These are phyloP conservation scores for Helobdella robusta DNA, from an alignment of 2,888 invertebrate genomes.

Conservation along the genomic window DNA sequence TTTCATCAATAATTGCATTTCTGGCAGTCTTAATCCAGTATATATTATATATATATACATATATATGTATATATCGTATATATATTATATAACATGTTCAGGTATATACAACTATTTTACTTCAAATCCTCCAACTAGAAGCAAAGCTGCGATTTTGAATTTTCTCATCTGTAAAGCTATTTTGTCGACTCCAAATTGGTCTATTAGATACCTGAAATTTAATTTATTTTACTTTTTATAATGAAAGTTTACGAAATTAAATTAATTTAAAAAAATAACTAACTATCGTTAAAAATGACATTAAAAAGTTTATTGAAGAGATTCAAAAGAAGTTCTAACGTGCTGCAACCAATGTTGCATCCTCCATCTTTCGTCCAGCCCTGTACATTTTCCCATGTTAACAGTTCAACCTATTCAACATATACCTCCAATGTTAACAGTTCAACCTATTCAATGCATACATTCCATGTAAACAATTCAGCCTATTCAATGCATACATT, in stretches of 20 bases:
- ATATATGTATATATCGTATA: too few species aligned
- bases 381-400: conserved; percentile 78
- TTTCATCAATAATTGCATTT: too few species aligned
- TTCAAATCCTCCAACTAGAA: conserved; percentile 82
- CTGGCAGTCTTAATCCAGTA: too few species aligned
- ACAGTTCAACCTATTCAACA: conserved; percentile 55
- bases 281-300: too few species aligned
- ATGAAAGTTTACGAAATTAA: conserved; percentile 53
- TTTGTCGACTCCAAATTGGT: conserved; percentile 56
- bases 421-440: too few species aligned
- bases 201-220: conserved; percentile 25
- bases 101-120: too few species aligned
- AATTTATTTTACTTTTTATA: not conserved
- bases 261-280: too few species aligned
- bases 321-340: conserved; percentile 46
- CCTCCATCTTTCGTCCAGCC: conserved; percentile 96
- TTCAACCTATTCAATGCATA: too few species aligned
- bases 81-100: too few species aligned
- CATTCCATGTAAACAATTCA: conserved; percentile 54
- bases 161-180: conserved; percentile 78
- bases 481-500: too few species aligned
- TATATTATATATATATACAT: too few species aligned
- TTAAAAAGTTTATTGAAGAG: too few species aligned
- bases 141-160: conserved; percentile 62
- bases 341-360: conserved; percentile 88